Evolutionary conservation across 1,140 invertebrate species (phyloP).

Genomic region (Sitobion miscanthi): DNA sequence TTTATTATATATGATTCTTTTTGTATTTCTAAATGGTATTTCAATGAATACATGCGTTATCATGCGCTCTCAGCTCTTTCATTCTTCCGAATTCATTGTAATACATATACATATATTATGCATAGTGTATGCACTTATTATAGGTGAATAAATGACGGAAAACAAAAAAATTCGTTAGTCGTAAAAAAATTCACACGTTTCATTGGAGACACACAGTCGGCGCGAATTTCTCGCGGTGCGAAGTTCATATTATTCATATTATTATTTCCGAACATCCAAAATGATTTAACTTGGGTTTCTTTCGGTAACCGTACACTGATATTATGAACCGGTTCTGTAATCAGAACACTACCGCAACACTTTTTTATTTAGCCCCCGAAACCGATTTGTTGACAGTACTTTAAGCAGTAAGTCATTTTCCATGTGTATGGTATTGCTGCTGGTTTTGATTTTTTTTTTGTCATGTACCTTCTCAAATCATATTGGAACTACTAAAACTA

Average conservation of each 20-base stretch:
- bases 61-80: neutral
- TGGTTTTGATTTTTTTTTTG: neutral
- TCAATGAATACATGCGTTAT: neutral
- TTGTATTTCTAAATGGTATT: neutral
- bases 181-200: neutral
- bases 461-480: neutral
- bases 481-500: neutral
- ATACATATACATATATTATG: neutral
- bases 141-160: neutral
- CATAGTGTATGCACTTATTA: neutral
- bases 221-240: neutral
- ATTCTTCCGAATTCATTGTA: neutral
- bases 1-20: constrained; percentile 7
- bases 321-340: neutral
- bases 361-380: neutral
- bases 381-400: neutral
- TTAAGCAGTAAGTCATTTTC: neutral
- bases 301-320: neutral
- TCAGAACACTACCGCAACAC: neutral
- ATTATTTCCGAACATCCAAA: neutral
- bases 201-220: neutral
- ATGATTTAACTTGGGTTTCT: neutral
- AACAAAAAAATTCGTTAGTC: neutral
- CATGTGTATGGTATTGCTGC: neutral
- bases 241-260: neutral